These are phyloP conservation scores for Diabrotica undecimpunctata DNA, from an alignment of 1,140 invertebrate genomes.

Conservation along the genomic window DNA sequence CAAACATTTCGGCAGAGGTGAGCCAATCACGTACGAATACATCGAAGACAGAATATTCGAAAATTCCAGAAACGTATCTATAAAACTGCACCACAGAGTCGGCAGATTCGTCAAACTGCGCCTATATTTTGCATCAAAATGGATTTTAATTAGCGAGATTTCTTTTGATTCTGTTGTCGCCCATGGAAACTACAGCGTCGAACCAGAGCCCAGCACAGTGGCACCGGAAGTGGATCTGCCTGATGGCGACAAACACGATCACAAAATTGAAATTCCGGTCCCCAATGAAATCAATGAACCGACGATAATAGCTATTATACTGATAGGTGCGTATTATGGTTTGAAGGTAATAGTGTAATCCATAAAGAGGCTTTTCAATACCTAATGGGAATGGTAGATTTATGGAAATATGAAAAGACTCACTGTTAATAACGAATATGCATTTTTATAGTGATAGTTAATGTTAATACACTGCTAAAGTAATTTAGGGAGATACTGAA, in stretches of 20 bases:
- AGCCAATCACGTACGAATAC: conserved; percentile 57
- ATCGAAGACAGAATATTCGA: conserved; percentile 62
- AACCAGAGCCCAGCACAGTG: conserved; percentile 48
- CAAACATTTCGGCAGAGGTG: conserved; percentile 58
- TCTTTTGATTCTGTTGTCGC: conserved; percentile 72
- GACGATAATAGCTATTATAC: conserved; percentile 75
- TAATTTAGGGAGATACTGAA: too few relatives aligned
- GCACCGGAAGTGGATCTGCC: conserved; percentile 50
- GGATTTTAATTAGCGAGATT: conserved; percentile 87
- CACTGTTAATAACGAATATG: too few relatives aligned
- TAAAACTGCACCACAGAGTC: conserved; percentile 70
- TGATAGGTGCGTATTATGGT: conserved; percentile 56
- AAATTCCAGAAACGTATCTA: conserved; percentile 63
- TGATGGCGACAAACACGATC: conserved; percentile 40
- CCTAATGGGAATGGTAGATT: too few relatives aligned
- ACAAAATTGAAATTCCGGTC: conserved; percentile 56
- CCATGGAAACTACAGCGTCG: conserved; percentile 68
- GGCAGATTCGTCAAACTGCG: conserved; percentile 75
- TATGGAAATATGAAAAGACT: too few relatives aligned
- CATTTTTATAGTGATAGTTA: too few relatives aligned
- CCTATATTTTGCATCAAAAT: conserved; percentile 76
- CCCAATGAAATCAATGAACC: conserved; percentile 69
- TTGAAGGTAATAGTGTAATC: too few relatives aligned
- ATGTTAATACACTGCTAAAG: too few relatives aligned
- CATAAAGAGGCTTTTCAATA: too few relatives aligned